Base-by-base conservation (phyloP, 1,140 invertebrate genomes). In the Zaprionus ghesquierei region DNA sequence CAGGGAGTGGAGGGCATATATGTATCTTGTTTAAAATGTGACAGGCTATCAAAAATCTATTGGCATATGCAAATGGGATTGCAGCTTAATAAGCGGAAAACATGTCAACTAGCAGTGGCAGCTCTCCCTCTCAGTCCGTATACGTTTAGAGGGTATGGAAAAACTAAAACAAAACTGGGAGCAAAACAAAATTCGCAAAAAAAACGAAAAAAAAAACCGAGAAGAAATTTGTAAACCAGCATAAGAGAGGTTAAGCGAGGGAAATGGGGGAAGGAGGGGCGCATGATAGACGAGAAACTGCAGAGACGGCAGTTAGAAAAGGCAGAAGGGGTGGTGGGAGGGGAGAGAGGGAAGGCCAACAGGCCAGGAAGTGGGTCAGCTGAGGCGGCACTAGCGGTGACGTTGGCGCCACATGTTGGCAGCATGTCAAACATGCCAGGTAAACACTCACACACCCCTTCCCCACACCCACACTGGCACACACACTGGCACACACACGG, bases 301-400 rank as follows among this genome's bases (percentile, higher is more conserved):
- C 15, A 54, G 33, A 54, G 35, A 41, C 31, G 31, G 31, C 31
- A 33, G 31, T 33, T 13, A 33, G 31, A 13, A 12, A 10, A 33
- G 12, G 31, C 31, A 33, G 31, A 3, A 3, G 31, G 8, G 27
- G 51, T 27, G 22, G 10, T 18, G 23, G 10, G 18, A 22, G 4
- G 5, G 58, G 1, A 35, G 10, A 20, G 29, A 29, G 63, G 71
- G 35, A 46, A 54, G 58, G 35, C 54, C 51, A 51, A n/a, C 62
- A 29, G 18, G 61, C 20, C 31, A 46, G 22, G 54, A 81, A 79
- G 79, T 84, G 81, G 80, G 80, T 84, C 80, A 79, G 60, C 66
- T 71, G 44, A 75, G 62, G 55, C 53, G 54, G 27, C 44, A 31
- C 18, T 65, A 27, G 25, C 23, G 46, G 68, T 63, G n/a, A 41